Percentiles rank a stretch among this genome's conserved stretches.
These are phyloP conservation scores for Bombylius discolor DNA, from an alignment of 2,888 invertebrate genomes.

Conservation along the genomic window DNA sequence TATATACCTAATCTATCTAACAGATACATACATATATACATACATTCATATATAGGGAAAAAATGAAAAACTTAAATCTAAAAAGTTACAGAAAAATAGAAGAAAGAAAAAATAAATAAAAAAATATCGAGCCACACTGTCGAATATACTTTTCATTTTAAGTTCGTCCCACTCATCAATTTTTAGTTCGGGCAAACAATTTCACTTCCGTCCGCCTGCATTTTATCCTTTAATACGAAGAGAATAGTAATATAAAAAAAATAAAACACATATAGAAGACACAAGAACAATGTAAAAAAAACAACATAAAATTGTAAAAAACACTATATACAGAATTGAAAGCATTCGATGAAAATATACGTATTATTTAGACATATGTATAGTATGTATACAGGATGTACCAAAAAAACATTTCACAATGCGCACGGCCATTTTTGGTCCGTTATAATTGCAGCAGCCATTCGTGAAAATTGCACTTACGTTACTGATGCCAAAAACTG, in stretches of 20 bases:
- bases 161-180: constrained; percentile 11
- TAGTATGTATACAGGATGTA: no score
- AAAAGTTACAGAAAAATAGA: no score
- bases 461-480: constrained; percentile 6
- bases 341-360: neutral
- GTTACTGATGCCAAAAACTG: no score
- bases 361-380: neutral
- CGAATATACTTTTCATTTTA: neutral
- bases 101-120: no score
- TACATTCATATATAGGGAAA: no score
- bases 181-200: constrained; percentile 1
- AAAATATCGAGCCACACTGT: neutral
- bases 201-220: neutral
- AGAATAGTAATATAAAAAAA: neutral
- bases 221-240: no score
- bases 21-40: no score
- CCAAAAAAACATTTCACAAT: neutral
- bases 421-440: constrained; percentile 9
- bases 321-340: no score
- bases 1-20: no score
- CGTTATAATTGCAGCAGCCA: constrained; percentile 4
- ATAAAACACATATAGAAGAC: neutral
- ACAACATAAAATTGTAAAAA: neutral
- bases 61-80: no score
- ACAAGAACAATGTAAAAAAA: neutral